These are phyloP conservation scores for Hippolais icterina DNA, from an alignment of 2,113 vertebrate species.

Conservation along the genomic window DNA sequence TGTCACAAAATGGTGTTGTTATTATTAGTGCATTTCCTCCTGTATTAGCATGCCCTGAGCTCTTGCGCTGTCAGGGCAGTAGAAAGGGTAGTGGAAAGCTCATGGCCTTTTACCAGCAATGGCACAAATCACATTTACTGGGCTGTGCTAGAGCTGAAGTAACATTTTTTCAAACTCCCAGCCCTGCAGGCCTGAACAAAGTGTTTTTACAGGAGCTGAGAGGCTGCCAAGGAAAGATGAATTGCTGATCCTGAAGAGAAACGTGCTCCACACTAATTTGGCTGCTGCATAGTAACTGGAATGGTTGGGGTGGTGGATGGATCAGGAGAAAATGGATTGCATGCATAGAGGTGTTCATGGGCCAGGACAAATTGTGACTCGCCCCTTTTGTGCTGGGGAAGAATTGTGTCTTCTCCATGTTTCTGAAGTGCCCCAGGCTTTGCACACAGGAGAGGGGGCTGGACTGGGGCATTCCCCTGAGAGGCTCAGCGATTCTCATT, in stretches of 20 bases:
- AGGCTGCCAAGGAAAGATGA: neutral
- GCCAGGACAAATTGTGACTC: neutral
- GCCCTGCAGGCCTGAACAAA: neutral
- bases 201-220: neutral
- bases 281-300: neutral
- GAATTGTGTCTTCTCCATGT: neutral
- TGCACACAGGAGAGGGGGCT: no score
- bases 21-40: neutral
- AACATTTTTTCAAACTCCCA: neutral
- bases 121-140: neutral
- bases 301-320: neutral
- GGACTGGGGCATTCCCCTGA: neutral
- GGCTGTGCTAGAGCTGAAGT: neutral
- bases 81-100: neutral
- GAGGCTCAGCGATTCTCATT: neutral
- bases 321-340: neutral
- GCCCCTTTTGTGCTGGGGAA: neutral
- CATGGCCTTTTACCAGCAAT: neutral
- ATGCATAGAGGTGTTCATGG: neutral
- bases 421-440: neutral
- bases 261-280: neutral
- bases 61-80: neutral
- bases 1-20: neutral
- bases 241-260: neutral
- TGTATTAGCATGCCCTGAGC: neutral